Evolutionary conservation across 2,888 invertebrate genomes (phyloP).

Genomic region (Drosophila mulleri): DNA sequence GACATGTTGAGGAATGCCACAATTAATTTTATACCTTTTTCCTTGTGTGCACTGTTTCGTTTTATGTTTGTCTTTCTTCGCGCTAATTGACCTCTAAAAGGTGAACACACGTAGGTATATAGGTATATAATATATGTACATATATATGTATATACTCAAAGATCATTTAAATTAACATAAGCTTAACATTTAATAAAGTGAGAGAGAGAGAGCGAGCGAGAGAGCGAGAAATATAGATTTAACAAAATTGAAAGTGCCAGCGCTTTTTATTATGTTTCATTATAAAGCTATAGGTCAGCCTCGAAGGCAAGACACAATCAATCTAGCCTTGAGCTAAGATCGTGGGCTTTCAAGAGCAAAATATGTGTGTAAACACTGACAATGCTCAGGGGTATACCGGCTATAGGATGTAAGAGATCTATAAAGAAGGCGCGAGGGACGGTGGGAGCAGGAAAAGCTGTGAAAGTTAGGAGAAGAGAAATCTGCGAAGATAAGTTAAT

Average conservation of each 20-base stretch:
- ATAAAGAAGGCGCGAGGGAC: not conserved
- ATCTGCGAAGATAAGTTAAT: too few relatives aligned
- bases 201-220: slow-evolving; percentile 10
- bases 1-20: slow-evolving; percentile 54
- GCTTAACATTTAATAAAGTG: too few relatives aligned
- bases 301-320: slow-evolving; percentile 6
- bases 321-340: slow-evolving; percentile 37
- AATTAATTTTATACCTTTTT: slow-evolving; percentile 32
- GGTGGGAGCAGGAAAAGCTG: too few relatives aligned
- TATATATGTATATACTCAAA: slow-evolving; percentile 5
- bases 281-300: slow-evolving; percentile 22
- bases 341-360: slow-evolving; percentile 9
- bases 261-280: not conserved
- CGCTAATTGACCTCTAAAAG: slow-evolving; percentile 74
- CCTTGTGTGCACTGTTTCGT: slow-evolving; percentile 45
- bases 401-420: not conserved
- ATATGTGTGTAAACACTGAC: not conserved
- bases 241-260: slow-evolving; percentile 42
- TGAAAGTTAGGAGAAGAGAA: not conserved
- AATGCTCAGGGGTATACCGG: not conserved
- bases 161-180: slow-evolving; percentile 55
- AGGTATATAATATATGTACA: not conserved
- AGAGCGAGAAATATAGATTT: slow-evolving; percentile 10
- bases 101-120: slow-evolving; percentile 42
- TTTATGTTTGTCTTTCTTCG: slow-evolving; percentile 9